These are phyloP conservation scores for Ephialtes manifestator DNA, from an alignment of 2,888 invertebrate genomes.

Conservation along the genomic window DNA sequence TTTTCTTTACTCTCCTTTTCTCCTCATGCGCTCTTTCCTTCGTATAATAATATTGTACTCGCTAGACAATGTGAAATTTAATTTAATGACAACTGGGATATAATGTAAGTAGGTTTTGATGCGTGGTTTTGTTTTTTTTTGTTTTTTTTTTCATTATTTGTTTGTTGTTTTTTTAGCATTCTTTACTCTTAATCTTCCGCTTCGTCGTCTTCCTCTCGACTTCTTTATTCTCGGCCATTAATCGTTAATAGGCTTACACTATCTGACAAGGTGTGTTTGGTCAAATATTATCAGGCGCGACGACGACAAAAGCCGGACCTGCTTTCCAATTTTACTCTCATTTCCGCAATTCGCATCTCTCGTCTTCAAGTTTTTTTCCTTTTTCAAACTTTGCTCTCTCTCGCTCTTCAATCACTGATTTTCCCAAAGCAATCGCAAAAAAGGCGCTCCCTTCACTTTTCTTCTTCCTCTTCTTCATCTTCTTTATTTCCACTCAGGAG, in stretches of 20 bases:
- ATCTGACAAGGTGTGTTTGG: constrained; percentile 50
- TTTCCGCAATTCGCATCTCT: constrained; percentile 43
- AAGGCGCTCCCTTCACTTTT: constrained; percentile 18
- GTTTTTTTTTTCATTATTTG: constrained; percentile 32
- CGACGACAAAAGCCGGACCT: constrained; percentile 34
- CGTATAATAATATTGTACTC: constrained; percentile 83
- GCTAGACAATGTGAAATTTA: constrained; percentile 84
- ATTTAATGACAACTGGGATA: constrained; percentile 83
- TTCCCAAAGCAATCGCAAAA: constrained; percentile 29
- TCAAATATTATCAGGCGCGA: constrained; percentile 39
- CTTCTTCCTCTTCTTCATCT: not conserved
- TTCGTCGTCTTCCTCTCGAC: constrained; percentile 60
- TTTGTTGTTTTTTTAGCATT: constrained; percentile 10
- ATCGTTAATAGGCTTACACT: constrained; percentile 38
- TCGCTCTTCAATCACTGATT: constrained; percentile 41
- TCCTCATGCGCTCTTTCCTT: constrained; percentile 82
- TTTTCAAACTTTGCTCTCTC: too few relatives aligned
- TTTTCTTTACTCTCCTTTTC: constrained; percentile 80
- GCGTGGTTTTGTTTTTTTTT: constrained; percentile 70
- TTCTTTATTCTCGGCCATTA: constrained; percentile 49
- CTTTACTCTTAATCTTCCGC: constrained; percentile 56
- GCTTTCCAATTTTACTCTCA: constrained; percentile 21
- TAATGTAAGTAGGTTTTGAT: constrained; percentile 80
- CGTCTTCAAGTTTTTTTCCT: constrained; percentile 5
- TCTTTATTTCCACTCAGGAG: constrained; percentile 6